These are phyloP conservation scores for Agrotis puta DNA, from an alignment of 2,888 invertebrate genomes.

Conservation along the genomic window DNA sequence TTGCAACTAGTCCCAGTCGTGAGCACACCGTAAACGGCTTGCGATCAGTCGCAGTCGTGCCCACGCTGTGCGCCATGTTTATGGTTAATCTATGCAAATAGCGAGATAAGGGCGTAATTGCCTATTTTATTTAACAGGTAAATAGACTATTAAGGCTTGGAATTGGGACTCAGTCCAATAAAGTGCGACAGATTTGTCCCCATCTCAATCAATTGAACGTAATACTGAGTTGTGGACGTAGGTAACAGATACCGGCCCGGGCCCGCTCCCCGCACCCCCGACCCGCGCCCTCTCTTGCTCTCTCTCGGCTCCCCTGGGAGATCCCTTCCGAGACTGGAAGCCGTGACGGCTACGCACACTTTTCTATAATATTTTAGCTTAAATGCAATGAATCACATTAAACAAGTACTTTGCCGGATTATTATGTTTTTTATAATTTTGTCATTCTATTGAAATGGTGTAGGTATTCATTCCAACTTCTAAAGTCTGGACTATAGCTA, in stretches of 20 bases:
- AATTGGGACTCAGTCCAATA: slow-evolving; percentile 23
- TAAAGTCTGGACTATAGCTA: background rate
- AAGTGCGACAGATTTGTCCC: slow-evolving; percentile 23
- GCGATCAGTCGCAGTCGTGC: background rate
- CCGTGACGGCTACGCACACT: background rate
- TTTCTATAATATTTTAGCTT: slow-evolving; percentile 6
- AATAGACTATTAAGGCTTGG: slow-evolving; percentile 34
- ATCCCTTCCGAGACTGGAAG: background rate
- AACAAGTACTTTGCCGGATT: background rate
- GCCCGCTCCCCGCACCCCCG: background rate
- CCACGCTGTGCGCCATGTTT: background rate
- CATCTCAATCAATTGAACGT: slow-evolving; percentile 31
- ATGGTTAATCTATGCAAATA: slow-evolving; percentile 21
- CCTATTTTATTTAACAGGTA: slow-evolving; percentile 29
- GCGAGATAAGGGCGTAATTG: slow-evolving; percentile 24
- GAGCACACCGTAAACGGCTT: background rate
- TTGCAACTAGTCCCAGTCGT: background rate
- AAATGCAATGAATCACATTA: background rate
- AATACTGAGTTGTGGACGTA: slow-evolving; percentile 16
- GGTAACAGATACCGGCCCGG: background rate
- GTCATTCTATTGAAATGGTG: too few species aligned
- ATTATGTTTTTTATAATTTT: too few species aligned
- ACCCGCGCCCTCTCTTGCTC: background rate
- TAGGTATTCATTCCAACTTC: too few species aligned
- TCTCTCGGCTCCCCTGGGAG: slow-evolving; percentile 16